These are phyloP conservation scores for Melanotaenia maccullochi DNA, from an alignment of 2,797 vertebrate species.

Conservation along the genomic window DNA sequence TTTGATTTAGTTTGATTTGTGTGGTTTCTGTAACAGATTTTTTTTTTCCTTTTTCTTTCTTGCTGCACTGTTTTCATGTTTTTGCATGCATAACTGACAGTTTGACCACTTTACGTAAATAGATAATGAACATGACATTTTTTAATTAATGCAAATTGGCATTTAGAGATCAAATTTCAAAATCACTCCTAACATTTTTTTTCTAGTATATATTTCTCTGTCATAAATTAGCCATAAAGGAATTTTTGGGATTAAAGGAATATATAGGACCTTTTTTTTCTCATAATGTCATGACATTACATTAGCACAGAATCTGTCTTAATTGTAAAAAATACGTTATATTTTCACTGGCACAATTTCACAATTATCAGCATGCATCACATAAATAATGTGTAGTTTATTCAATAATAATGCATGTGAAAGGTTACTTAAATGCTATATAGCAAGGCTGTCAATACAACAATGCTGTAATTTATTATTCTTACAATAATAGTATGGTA, in stretches of 20 bases:
- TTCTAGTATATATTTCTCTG: not conserved
- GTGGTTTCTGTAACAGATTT: constrained; percentile 27
- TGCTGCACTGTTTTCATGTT: constrained; percentile 34
- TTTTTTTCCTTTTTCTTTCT: constrained; percentile 13
- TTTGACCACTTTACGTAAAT: not conserved
- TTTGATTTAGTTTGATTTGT: constrained; percentile 40
- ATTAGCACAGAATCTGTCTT: constrained; percentile 2
- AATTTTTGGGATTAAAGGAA: not conserved
- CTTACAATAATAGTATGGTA: not conserved
- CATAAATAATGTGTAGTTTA: not conserved
- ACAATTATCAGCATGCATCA: constrained; percentile 10
- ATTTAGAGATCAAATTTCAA: constrained; percentile 12
- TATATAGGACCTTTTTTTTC: not conserved
- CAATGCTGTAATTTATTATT: not conserved
- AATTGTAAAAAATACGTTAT: not conserved
- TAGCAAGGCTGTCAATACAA: not conserved
- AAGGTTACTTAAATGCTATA: constrained; percentile 1
- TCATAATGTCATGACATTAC: not conserved
- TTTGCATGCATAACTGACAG: constrained; percentile 45
- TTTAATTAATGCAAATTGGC: constrained; percentile 10
- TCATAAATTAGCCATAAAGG: not conserved
- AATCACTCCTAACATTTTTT: not conserved
- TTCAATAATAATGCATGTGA: not conserved
- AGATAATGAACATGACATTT: constrained; percentile 3
- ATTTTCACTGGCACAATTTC: not conserved